phyloP scores from a whole-genome alignment of 1,140 invertebrate species.

The Rhizoglyphus robini region DNA sequence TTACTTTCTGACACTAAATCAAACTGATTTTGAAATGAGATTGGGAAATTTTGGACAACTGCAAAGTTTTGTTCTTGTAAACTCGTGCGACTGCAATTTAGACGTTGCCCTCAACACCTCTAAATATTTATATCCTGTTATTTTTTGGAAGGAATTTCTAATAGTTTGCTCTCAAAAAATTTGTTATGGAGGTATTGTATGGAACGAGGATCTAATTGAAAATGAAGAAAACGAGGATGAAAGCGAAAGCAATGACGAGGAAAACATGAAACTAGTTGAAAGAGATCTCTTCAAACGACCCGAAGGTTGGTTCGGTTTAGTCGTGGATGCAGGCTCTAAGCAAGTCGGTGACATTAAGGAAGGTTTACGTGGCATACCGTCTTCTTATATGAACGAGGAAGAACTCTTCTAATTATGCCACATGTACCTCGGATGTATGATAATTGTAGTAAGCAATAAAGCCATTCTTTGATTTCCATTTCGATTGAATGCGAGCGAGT shows the following conservation, averaged over 20 bases:
- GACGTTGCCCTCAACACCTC: not conserved
- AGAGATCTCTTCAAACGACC: not conserved
- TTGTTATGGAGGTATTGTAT: conserved; percentile 14
- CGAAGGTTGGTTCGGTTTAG: conserved; percentile 15
- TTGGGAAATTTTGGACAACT: conserved; percentile 19
- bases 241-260: not conserved
- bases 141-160: conserved; percentile 19
- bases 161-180: not conserved
- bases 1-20: conserved; percentile 18
- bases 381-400: conserved; percentile 9
- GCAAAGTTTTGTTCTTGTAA: conserved; percentile 15
- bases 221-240: not conserved
- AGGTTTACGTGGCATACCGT: conserved; percentile 4
- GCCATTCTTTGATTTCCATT: too few species aligned
- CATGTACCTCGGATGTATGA: too few species aligned
- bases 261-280: conserved; percentile 1
- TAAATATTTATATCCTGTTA: conserved; percentile 1
- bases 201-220: not conserved
- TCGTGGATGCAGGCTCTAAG: conserved; percentile 5
- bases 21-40: conserved; percentile 18
- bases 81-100: conserved; percentile 3
- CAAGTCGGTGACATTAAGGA: not conserved
- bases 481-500: too few species aligned
- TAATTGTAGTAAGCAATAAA: too few species aligned
- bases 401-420: not conserved